A percentile compares a stretch with the other conserved stretches of the same genome.
These are phyloP conservation scores for Tenthredo amoena DNA, from an alignment of 2,888 invertebrate genomes.

Conservation along the genomic window DNA sequence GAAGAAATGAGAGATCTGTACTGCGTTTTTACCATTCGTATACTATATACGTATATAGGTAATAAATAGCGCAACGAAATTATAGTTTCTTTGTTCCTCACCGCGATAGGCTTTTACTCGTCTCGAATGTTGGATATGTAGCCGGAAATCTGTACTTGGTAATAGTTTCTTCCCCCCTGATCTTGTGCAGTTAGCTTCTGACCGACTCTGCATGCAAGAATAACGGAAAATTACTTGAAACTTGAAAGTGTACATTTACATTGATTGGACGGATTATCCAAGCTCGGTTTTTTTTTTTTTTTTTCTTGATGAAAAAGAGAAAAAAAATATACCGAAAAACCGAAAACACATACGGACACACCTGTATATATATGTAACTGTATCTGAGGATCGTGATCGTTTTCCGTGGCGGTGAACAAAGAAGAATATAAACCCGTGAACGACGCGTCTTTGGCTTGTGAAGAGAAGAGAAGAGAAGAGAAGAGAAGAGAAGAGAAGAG, in stretches of 20 bases:
- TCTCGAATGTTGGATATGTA: not conserved
- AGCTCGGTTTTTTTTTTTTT: not conserved
- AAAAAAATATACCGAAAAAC: not conserved
- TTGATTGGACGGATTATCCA: not conserved
- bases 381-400: not conserved
- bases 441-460: not conserved
- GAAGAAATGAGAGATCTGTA: not conserved
- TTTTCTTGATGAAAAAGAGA: not conserved
- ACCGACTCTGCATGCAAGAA: not conserved
- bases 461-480: not conserved
- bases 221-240: not conserved
- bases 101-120: not conserved
- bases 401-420: not conserved
- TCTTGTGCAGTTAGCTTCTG: no score
- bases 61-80: not conserved
- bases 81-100: not conserved
- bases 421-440: not conserved
- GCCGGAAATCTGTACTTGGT: not conserved
- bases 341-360: no score
- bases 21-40: no score
- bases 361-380: not conserved
- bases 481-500: not conserved
- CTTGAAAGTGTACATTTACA: not conserved
- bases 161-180: not conserved
- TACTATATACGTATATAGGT: no score